Evolutionary conservation across 1,140 invertebrate genomes (phyloP), one percentile per base, ranked within the genome.

Genomic region (Drosophila melanica): DNA sequence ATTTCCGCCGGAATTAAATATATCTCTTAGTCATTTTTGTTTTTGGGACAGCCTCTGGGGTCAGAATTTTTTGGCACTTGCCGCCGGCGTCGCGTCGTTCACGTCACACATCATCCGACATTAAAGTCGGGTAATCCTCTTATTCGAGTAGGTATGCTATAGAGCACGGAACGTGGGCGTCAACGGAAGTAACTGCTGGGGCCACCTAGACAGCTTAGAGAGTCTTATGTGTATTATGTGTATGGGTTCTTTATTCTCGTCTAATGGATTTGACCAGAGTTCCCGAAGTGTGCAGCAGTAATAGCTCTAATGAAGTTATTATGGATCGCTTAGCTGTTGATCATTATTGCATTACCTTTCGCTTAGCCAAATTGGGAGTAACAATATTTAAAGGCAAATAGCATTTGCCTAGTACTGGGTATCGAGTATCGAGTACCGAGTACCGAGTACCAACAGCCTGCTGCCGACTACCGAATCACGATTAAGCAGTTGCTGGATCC

Each of bases 1-100:
- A 65, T 89, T 89, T 89, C 84, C 84, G 84, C 84, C 84, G 84
- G 84, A 89, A 89, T 89, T 68, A 80, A 90, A 87, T 76, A 68
- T 64, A 65, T 50, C 58, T 79, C 62, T 85, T 59, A 47, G 63
- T 57, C 3, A 57, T 37, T 48, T 51, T 44, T 39, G 14, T 5
- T 39, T 35, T 35, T 45, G 33, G 45, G 23, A 16, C 35, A 54
- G 14, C 27, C 42, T 23, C 20, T 57, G 71, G 27, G 48, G 18
- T 77, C 57, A 62, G 23, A 37, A 55, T 53, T 79, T 82, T 75
- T 84, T 65, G 70, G 68, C 77, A 80, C 77, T 85, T 85, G 81
- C 77, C 74, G 73, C 66, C 76, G 69, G 64, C 73, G 53, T 58
- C 57, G 67, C 30, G 51, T 14, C 55, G 64, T 59, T 78, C 79